A percentile compares a stretch with the other conserved stretches of the same genome.
Evolutionary conservation across 2,888 invertebrate species (phyloP).

Genomic region (Mechanitis messenoides): DNA sequence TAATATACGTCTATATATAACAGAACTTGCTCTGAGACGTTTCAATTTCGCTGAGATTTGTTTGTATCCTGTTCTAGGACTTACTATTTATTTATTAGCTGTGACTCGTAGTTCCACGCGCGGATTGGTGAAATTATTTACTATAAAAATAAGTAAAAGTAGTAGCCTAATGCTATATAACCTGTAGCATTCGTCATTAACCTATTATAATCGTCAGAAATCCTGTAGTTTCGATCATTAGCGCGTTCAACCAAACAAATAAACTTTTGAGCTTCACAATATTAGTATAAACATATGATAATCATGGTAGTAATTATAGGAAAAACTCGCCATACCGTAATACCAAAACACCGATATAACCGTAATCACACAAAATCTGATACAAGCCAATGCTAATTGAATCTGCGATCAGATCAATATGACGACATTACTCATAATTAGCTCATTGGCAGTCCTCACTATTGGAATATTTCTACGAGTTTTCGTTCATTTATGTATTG

Average conservation of each 20-base stretch:
- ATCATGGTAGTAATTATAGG: background rate
- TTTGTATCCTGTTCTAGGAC: slow-evolving; percentile 3
- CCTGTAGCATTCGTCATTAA: no score
- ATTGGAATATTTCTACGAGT: no score
- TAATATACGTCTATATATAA: slow-evolving; percentile 28
- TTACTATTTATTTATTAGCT: background rate
- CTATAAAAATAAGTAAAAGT: no score
- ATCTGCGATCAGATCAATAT: slow-evolving; percentile 11
- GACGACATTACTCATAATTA: slow-evolving; percentile 10
- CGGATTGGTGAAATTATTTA: no score
- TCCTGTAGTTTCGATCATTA: no score
- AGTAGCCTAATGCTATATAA: no score
- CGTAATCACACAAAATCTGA: slow-evolving; percentile 3
- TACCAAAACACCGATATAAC: background rate
- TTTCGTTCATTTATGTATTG: no score
- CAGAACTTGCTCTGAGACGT: slow-evolving; percentile 28
- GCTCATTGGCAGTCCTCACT: no score
- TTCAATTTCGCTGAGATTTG: slow-evolving; percentile 27
- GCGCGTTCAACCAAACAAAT: no score
- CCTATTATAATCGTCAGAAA: no score
- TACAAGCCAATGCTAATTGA: background rate
- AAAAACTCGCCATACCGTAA: background rate
- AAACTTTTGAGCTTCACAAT: no score
- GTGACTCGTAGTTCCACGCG: no score
- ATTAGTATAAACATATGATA: background rate